Evolutionary conservation across 2,797 vertebrate species (phyloP).

Genomic region (Arrhamphus sclerolepis): DNA sequence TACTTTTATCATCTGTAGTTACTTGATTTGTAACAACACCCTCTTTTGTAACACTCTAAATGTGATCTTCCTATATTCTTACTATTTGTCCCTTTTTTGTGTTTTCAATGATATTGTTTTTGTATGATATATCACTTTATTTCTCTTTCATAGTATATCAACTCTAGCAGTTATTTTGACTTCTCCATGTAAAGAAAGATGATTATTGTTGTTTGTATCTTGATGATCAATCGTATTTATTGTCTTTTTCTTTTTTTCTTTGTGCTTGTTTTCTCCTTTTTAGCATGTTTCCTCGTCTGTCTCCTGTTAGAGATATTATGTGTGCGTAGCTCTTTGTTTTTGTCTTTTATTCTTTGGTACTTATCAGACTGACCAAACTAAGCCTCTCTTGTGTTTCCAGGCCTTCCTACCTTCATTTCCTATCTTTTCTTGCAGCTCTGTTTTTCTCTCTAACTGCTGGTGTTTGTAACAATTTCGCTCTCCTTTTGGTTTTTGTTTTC

Average conservation of each 20-base stretch:
- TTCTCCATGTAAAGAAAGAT: constrained; percentile 49
- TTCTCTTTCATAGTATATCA: constrained; percentile 42
- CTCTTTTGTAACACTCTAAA: constrained; percentile 81
- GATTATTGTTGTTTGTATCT: constrained; percentile 53
- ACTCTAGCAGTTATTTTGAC: constrained; percentile 52
- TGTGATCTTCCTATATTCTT: constrained; percentile 70
- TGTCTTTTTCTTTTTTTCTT: constrained; percentile 68
- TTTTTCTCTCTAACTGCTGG: constrained; percentile 78
- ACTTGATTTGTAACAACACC: constrained; percentile 39
- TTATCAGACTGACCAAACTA: constrained; percentile 81
- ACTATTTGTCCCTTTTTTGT: constrained; percentile 64
- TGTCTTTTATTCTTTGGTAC: constrained; percentile 74
- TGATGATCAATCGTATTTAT: constrained; percentile 72
- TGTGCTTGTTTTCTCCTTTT: constrained; percentile 68
- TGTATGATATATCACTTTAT: constrained; percentile 43
- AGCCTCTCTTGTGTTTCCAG: constrained; percentile 83
- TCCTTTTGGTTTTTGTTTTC: constrained; percentile 75
- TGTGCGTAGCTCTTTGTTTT: constrained; percentile 70
- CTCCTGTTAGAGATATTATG: constrained; percentile 69
- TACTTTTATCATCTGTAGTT: constrained; percentile 17
- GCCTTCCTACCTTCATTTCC: constrained; percentile 74
- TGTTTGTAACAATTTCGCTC: constrained; percentile 78
- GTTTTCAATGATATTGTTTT: constrained; percentile 56
- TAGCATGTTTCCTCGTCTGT: constrained; percentile 68
- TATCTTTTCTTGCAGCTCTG: constrained; percentile 79